Evolutionary conservation across 2,797 vertebrate species (phyloP).

Genomic region (Hippocampus kuda): DNA sequence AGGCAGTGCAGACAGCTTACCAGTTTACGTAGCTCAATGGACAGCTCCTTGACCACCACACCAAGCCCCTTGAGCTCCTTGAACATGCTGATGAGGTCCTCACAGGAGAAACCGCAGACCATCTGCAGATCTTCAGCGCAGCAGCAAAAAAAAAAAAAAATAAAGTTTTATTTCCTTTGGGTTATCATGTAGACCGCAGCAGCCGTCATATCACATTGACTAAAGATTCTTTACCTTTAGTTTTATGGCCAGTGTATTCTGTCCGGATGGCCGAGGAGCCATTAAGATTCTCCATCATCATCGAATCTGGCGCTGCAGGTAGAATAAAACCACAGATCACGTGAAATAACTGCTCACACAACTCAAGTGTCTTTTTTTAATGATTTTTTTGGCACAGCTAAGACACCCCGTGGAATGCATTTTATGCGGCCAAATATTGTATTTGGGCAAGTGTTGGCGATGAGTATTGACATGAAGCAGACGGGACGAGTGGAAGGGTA

Average conservation of each 20-base stretch:
- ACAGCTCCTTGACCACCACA: constrained; percentile 83
- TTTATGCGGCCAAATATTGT: neutral
- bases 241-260: constrained; percentile 91
- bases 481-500: constrained; percentile 1
- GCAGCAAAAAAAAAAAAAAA: neutral
- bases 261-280: constrained; percentile 95
- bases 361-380: neutral
- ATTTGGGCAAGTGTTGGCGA: neutral
- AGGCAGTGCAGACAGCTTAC: constrained; percentile 58
- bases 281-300: constrained; percentile 85
- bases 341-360: neutral
- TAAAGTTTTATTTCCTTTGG: neutral
- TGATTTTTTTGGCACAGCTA: neutral
- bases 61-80: constrained; percentile 85
- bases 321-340: neutral
- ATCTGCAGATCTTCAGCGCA: constrained; percentile 76
- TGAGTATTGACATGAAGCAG: constrained; percentile 14
- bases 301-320: constrained; percentile 62
- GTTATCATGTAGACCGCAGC: neutral
- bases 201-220: neutral
- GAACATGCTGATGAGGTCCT: constrained; percentile 88
- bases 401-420: neutral
- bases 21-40: constrained; percentile 83
- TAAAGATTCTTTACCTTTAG: constrained; percentile 67
- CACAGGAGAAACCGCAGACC: constrained; percentile 93